Base-by-base conservation (phyloP, 92 coral and sea anemone species). In the Epizoanthus ramosus region DNA sequence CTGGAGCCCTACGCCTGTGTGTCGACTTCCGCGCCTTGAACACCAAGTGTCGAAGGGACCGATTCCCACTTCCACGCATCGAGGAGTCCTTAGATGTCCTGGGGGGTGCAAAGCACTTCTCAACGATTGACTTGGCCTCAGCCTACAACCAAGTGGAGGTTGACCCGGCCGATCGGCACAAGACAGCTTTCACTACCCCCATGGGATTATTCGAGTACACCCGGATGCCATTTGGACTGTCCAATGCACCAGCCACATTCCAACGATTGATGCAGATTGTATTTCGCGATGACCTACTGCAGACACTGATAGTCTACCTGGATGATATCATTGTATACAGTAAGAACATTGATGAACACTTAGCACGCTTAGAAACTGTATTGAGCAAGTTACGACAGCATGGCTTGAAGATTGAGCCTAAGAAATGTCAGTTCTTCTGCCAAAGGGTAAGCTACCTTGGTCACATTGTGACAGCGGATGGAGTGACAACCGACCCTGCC, bases 111-210 rank as follows among this genome's bases (percentile, higher is more conserved):
- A 73, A 59, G 57, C 31, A 79, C 70, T 81, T 87, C 68, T 75
- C 88, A 0, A 73, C 86, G 2, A 80, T 80, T 1, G 89, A 86
- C 43, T 76, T 86, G 33, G 83, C 89, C 22, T 80, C 85, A 10
- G 85, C 85, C 16, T 86, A 80, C 82, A 86, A 86, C 23, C 85
- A 86, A 54, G 85, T 80, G 2, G 89, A 80, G 14, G 85, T 86
- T 0, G 16, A 61, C 39, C 85, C 85, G 0, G 68, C 10, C 0
- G 85, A 86, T 56, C 68, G 81, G 3, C 84, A 80, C 45, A 89
- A 89, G 86, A 89, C 92, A 3, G 89, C 86, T 6, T 89, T 89
- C 84, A 80, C 86, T 19, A 89, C 86, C 10, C 89, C 92, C 8
- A 50, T 85, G 43, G 89, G 89, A 1, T 57, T 89, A 37, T 85